Conservation (phyloP, 2,888 invertebrate genomes). For the Theristus sp. region DNA sequence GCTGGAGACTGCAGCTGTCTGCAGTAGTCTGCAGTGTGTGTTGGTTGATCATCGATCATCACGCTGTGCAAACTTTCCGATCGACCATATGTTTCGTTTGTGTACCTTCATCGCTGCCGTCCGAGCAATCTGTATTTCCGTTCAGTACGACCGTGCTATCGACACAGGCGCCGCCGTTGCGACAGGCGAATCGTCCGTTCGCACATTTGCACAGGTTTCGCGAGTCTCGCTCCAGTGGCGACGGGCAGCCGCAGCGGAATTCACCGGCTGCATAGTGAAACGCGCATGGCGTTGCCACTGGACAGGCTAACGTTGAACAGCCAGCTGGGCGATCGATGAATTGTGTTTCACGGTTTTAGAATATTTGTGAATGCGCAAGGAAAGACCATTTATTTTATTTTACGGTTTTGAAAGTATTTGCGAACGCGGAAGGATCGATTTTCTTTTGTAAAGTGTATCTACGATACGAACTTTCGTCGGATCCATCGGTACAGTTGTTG, state of each 20-base stretch:
- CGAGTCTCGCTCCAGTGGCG: neutral
- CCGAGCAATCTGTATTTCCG: neutral
- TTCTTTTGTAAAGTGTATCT: too few relatives aligned
- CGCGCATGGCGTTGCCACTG: neutral
- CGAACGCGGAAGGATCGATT: too few relatives aligned
- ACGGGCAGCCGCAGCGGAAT: neutral
- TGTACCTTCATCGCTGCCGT: neutral
- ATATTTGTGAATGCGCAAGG: too few relatives aligned
- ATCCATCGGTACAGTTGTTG: neutral
- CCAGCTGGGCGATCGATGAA: too few relatives aligned
- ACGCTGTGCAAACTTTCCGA: neutral
- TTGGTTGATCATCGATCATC: neutral
- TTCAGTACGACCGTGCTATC: neutral
- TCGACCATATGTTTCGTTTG: neutral
- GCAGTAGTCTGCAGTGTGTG: neutral
- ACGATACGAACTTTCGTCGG: neutral
- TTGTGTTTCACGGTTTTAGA: too few relatives aligned
- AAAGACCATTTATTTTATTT: too few relatives aligned
- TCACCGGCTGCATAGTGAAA: neutral
- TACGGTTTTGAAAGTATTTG: too few relatives aligned
- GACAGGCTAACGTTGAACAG: too few relatives aligned
- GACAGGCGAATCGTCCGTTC: neutral
- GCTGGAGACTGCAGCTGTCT: too few relatives aligned
- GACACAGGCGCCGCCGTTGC: neutral
- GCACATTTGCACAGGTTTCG: too few relatives aligned